These are phyloP conservation scores for Morphnarchus princeps DNA, from an alignment of 2,113 vertebrate genomes.

Conservation along the genomic window DNA sequence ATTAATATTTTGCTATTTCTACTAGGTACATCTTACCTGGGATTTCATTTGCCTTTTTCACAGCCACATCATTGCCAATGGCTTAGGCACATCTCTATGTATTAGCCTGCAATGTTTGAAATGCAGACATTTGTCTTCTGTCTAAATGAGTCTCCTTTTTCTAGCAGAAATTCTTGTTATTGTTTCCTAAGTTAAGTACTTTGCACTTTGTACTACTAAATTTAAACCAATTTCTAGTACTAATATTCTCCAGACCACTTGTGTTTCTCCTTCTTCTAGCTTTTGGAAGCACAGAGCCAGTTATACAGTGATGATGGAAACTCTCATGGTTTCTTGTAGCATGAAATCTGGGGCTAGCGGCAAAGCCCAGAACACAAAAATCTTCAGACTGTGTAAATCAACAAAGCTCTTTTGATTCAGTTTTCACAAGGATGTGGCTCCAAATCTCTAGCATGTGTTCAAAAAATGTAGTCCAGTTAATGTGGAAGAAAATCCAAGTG, in stretches of 20 bases:
- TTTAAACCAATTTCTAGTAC: slow-evolving; percentile 12
- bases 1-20: not conserved
- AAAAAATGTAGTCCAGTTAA: slow-evolving; percentile 41
- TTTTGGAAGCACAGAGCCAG: not conserved
- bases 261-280: not conserved
- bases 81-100: not conserved
- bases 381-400: slow-evolving; percentile 52
- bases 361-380: slow-evolving; percentile 31
- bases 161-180: slow-evolving; percentile 7
- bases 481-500: slow-evolving; percentile 30
- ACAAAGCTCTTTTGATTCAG: slow-evolving; percentile 52
- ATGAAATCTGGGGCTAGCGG: slow-evolving; percentile 6
- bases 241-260: slow-evolving; percentile 25
- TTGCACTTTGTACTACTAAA: slow-evolving; percentile 20
- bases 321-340: slow-evolving; percentile 25
- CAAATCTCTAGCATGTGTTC: slow-evolving; percentile 33
- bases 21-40: not conserved
- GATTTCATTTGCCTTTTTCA: not conserved
- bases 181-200: slow-evolving; percentile 17
- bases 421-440: slow-evolving; percentile 45
- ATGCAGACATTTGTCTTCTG: not conserved
- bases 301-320: not conserved
- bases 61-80: not conserved
- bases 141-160: not conserved
- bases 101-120: not conserved